These are phyloP conservation scores for Cephalopholis sonnerati DNA, from an alignment of 2,113 vertebrate species.

Conservation along the genomic window DNA sequence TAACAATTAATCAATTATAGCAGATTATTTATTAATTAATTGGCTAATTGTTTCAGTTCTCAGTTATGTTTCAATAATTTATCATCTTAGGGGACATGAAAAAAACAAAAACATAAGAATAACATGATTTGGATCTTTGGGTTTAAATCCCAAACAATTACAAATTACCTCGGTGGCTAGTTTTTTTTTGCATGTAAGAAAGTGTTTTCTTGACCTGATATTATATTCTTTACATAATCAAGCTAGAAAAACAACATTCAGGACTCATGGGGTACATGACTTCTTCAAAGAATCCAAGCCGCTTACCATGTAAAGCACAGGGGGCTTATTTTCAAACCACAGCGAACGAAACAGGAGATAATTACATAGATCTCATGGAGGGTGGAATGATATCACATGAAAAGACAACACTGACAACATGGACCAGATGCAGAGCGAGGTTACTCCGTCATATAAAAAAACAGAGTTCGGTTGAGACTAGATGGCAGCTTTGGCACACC, in stretches of 20 bases:
- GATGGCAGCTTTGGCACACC: slow-evolving; percentile 57
- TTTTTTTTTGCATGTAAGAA: background rate
- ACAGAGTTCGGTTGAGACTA: slow-evolving; percentile 44
- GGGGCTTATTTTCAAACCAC: slow-evolving; percentile 71
- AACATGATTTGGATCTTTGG: background rate
- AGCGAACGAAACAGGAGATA: slow-evolving; percentile 62
- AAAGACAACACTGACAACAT: slow-evolving; percentile 69
- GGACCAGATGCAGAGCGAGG: slow-evolving; percentile 58
- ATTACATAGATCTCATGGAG: slow-evolving; percentile 66
- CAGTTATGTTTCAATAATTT: background rate
- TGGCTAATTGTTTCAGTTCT: background rate
- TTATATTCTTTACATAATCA: slow-evolving; percentile 15
- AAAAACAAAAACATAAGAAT: too few species aligned
- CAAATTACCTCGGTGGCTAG: background rate
- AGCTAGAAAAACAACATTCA: slow-evolving; percentile 32
- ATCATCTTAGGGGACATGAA: background rate
- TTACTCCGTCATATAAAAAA: slow-evolving; percentile 51
- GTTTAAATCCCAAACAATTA: slow-evolving; percentile 11
- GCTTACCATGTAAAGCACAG: slow-evolving; percentile 49
- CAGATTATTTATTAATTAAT: background rate
- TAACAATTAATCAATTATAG: background rate
- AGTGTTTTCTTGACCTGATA: slow-evolving; percentile 11
- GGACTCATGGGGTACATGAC: slow-evolving; percentile 34
- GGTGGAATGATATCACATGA: slow-evolving; percentile 66
- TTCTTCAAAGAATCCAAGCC: slow-evolving; percentile 48